phyloP scores from a whole-genome alignment of 2,113 vertebrate genomes.

The Xyrauchen texanus region DNA sequence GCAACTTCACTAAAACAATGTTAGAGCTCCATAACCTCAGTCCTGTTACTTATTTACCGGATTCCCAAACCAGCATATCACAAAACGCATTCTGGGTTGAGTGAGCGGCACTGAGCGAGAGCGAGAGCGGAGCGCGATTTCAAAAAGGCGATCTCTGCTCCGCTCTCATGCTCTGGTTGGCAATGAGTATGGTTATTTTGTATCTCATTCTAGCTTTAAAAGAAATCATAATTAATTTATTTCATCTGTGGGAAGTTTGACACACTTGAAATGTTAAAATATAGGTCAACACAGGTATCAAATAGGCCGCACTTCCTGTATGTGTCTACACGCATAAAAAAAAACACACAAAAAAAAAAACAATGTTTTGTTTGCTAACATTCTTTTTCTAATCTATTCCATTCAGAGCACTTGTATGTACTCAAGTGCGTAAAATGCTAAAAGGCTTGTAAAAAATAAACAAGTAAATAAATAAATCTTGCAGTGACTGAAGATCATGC shows the following conservation, averaged over 20 bases:
- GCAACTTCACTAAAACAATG: too few relatives aligned
- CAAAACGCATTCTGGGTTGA: too few relatives aligned
- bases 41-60: too few relatives aligned
- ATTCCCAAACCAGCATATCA: too few relatives aligned
- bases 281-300: not conserved
- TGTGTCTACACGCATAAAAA: not conserved
- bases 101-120: too few relatives aligned
- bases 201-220: constrained; percentile 3
- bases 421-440: not conserved
- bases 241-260: constrained; percentile 21
- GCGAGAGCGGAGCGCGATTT: too few relatives aligned
- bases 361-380: constrained; percentile 17
- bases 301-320: not conserved
- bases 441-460: not conserved
- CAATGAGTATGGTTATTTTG: not conserved
- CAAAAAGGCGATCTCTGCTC: too few relatives aligned
- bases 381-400: constrained; percentile 6
- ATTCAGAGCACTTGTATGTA: constrained; percentile 2
- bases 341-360: not conserved
- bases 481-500: not conserved
- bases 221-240: not conserved
- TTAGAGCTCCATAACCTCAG: too few relatives aligned
- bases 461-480: not conserved
- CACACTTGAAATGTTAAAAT: constrained; percentile 7
- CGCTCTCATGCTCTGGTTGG: not conserved